Evolutionary conservation across 2,113 vertebrate species (phyloP).

Genomic region (Hemibagrus wyckioides): DNA sequence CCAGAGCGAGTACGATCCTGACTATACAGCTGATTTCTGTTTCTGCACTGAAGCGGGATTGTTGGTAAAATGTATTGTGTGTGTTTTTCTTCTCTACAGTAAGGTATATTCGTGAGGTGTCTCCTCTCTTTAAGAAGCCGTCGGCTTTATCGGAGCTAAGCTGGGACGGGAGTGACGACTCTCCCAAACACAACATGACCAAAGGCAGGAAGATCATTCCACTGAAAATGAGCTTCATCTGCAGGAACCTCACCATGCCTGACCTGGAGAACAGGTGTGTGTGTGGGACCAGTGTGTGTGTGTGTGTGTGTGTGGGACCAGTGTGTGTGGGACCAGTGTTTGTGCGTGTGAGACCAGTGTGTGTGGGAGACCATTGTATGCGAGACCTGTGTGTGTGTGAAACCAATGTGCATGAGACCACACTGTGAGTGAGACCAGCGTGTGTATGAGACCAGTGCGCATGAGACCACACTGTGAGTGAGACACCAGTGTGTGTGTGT

Average conservation of each 20-base stretch:
- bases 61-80: background rate
- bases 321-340: too few species aligned
- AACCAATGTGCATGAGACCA: too few species aligned
- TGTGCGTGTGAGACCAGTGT: conserved; percentile 70
- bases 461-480: too few species aligned
- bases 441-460: background rate
- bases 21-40: too few species aligned
- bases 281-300: background rate
- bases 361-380: background rate
- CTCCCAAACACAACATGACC: conserved; percentile 79
- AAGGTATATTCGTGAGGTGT: conserved; percentile 94
- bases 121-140: conserved; percentile 92
- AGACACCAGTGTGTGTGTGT: conserved; percentile 60
- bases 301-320: background rate
- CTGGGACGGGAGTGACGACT: conserved; percentile 91
- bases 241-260: conserved; percentile 93
- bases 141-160: conserved; percentile 89
- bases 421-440: background rate
- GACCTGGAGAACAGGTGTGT: conserved; percentile 92
- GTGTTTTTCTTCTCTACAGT: conserved; percentile 69
- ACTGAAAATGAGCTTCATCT: conserved; percentile 95
- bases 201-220: conserved; percentile 90
- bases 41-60: background rate
- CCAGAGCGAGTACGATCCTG: too few species aligned
- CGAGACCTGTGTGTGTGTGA: background rate